Evolutionary conservation across 2,797 vertebrate species (phyloP).

Genomic region (Amphiprion clarkii): DNA sequence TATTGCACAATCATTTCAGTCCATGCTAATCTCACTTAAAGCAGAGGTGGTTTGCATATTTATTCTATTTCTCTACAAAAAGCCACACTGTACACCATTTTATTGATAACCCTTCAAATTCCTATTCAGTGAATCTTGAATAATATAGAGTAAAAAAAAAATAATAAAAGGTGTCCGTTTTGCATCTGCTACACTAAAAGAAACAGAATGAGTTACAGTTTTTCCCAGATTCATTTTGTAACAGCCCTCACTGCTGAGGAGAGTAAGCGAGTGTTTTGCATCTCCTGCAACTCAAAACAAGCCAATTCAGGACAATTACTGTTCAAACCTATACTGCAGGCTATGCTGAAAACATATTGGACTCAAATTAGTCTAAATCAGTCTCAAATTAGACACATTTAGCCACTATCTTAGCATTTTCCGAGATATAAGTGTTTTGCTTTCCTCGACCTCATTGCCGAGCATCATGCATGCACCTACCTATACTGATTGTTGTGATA

Average conservation of each 20-base stretch:
- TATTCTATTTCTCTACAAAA: too few relatives aligned
- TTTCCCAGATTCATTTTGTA: constrained; percentile 15
- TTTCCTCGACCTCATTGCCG: constrained; percentile 11
- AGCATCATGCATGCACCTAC: constrained; percentile 20
- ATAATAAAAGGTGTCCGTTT: neutral
- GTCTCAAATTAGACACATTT: constrained; percentile 10
- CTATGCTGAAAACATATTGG: neutral
- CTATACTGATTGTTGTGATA: constrained; percentile 51
- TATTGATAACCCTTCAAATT: too few relatives aligned
- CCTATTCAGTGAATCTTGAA: constrained; percentile 6
- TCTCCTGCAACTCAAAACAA: neutral
- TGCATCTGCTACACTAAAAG: neutral
- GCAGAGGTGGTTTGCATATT: neutral
- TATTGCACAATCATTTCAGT: constrained; percentile 8
- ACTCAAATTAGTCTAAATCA: constrained; percentile 5
- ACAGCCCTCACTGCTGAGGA: constrained; percentile 3
- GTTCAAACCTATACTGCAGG: neutral
- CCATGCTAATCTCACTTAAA: neutral
- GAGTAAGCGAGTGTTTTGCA: neutral
- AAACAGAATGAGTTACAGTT: neutral
- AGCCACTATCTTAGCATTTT: neutral
- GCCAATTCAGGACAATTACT: constrained; percentile 1
- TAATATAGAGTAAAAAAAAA: neutral
- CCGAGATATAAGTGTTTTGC: neutral
- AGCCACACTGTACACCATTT: too few relatives aligned